Conservation (phyloP, 2,888 invertebrate genomes). For the Hyalella azteca region DNA sequence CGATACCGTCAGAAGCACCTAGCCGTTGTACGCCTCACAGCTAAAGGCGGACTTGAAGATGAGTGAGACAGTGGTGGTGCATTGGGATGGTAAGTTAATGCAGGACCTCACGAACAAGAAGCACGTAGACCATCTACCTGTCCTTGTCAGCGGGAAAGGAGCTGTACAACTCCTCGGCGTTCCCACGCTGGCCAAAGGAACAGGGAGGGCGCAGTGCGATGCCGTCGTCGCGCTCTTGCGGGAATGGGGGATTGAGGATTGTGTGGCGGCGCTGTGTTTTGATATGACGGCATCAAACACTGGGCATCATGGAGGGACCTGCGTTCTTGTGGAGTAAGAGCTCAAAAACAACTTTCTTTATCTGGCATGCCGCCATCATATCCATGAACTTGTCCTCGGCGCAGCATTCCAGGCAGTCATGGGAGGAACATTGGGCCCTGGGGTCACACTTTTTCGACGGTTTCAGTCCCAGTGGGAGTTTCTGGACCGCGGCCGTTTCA, state of each 20-base stretch:
- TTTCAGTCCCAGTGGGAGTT: background rate
- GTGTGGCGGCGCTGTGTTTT: constrained; percentile 19
- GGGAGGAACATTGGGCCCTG: background rate
- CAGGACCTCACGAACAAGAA: background rate
- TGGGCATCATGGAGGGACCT: background rate
- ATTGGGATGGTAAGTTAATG: constrained; percentile 1
- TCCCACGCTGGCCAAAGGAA: background rate
- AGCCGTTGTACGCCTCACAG: background rate
- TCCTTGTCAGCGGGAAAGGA: background rate
- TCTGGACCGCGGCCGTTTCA: background rate
- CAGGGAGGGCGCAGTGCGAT: constrained; percentile 14
- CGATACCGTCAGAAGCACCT: background rate
- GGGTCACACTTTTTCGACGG: background rate
- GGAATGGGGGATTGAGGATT: constrained; percentile 9
- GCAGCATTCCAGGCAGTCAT: constrained; percentile 19
- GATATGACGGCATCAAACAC: constrained; percentile 35
- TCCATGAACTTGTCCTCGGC: constrained; percentile 12
- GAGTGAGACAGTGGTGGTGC: background rate
- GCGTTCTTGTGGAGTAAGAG: background rate
- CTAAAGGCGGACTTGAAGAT: background rate
- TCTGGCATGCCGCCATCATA: constrained; percentile 38
- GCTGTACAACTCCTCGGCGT: background rate
- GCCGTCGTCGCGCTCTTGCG: background rate
- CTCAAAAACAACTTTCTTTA: constrained; percentile 9
- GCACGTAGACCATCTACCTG: constrained; percentile 17